These are phyloP conservation scores for Macrotus californicus DNA, from an alignment of 2,113 vertebrate species.

Conservation along the genomic window DNA sequence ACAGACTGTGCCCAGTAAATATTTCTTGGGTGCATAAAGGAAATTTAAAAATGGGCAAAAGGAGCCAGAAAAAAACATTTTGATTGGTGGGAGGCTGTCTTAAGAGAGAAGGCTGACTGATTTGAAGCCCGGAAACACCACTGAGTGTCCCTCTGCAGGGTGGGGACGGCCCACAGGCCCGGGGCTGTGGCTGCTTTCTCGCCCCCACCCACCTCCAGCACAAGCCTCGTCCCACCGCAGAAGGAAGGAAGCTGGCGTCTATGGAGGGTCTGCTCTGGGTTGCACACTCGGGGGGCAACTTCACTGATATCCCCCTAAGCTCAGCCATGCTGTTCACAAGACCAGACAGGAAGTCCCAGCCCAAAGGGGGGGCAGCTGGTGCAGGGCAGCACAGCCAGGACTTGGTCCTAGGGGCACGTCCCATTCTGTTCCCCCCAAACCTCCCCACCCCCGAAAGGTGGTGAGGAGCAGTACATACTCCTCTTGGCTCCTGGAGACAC, in stretches of 20 bases:
- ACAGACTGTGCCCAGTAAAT: rapidly evolving
- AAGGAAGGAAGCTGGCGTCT: slow-evolving; percentile 1
- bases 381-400: not conserved
- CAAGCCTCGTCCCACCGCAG: not conserved
- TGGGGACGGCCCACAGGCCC: rapidly evolving
- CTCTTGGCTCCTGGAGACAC: not conserved
- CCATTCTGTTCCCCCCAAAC: rapidly evolving
- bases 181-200: not conserved
- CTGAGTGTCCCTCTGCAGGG: not conserved
- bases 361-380: not conserved
- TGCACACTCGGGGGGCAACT: not conserved
- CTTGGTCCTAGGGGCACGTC: not conserved
- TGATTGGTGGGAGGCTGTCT: not conserved
- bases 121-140: not conserved
- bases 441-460: not conserved
- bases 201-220: not conserved
- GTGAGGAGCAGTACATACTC: not conserved
- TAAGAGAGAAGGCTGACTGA: not conserved
- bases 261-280: not conserved
- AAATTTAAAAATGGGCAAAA: not conserved
- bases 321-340: rapidly evolving
- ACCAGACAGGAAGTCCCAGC: not conserved
- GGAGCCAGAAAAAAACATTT: not conserved
- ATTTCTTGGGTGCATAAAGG: not conserved
- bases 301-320: not conserved